Percentiles rank a stretch among this genome's conserved stretches.
Evolutionary conservation across 35 echinoderm and acorn worm species (phyloP).

Genomic region (Lytechinus pictus): DNA sequence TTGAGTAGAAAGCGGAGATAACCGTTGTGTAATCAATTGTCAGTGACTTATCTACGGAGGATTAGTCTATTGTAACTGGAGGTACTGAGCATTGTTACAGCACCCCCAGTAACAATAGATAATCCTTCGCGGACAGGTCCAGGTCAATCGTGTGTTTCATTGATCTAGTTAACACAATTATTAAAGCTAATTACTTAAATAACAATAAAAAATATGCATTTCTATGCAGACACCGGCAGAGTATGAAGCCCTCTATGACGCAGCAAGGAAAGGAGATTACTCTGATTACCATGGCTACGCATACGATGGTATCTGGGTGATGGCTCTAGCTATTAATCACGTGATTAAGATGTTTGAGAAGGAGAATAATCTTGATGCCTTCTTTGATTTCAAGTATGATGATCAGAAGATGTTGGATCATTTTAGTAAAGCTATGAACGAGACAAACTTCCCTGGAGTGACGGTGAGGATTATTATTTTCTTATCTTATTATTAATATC

Average conservation of each 20-base stretch:
- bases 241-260: slow-evolving; percentile 75
- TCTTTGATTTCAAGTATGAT: slow-evolving; percentile 82
- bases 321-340: slow-evolving; percentile 80
- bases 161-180: too few species aligned
- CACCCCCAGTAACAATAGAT: too few species aligned
- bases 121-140: too few species aligned
- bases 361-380: slow-evolving; percentile 48
- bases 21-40: too few species aligned
- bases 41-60: too few species aligned
- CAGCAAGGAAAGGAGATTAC: slow-evolving; percentile 39
- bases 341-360: slow-evolving; percentile 71
- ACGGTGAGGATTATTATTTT: slow-evolving; percentile 52
- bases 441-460: slow-evolving; percentile 90
- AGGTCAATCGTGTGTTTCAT: too few species aligned
- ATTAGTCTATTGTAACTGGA: too few species aligned
- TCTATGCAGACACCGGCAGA: slow-evolving; percentile 76
- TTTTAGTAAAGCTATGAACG: slow-evolving; percentile 89
- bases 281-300: slow-evolving; percentile 91
- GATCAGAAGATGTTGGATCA: slow-evolving; percentile 68
- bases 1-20: too few species aligned
- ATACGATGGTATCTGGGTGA: slow-evolving; percentile 96
- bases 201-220: neutral
- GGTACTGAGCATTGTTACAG: too few species aligned
- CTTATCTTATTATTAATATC: too few species aligned
- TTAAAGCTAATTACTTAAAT: too few species aligned